Base-by-base conservation (phyloP, 2,888 invertebrate species). In the Onthophagus sagittarius region DNA sequence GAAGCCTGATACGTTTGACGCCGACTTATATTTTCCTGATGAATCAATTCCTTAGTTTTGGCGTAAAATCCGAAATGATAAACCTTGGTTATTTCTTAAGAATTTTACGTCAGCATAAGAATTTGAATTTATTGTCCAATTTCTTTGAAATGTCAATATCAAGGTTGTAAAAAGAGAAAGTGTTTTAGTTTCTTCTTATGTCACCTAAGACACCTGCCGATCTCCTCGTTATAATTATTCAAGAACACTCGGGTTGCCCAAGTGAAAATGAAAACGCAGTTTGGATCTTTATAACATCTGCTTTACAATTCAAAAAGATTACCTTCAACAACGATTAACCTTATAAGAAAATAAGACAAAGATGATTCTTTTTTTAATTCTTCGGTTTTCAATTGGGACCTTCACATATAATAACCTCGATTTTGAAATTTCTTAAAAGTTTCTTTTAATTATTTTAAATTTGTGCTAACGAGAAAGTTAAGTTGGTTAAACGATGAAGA, bases 11-110 rank as follows among this genome's bases (percentile, higher is more conserved):
- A n/a, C n/a, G n/a, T n/a, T n/a, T n/a, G n/a, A n/a, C n/a, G 80
- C 82, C 80, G 87, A 88, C 76, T 78, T 83, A 83, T 86, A 89
- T 74, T 84, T 84, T 74, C 89, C 89, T 2, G 72, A 33, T 11
- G 75, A 72, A 39, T 71, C 73, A 31, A 75, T 62, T 63, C 73
- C 75, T 63, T 72, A 71, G 39, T 75, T 72, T 65, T 75, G 75
- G 9, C 75, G 72, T 2, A 75, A 69, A 39, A 75, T 75, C 9
- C 72, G 70, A 23, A 75, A 70, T 5, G 15, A 33, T 23, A 63
- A 72, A n/a, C 65, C 72, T 3, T 15, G 15, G 11, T 33, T 62
- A 63, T 62, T 15, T 5, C 67, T 70, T n/a, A 75, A 13, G 71
- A 72, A 71, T 6, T 64, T 64, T 71, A 75, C 72, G 62, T 71